Evolutionary conservation across 2,888 invertebrate species (phyloP).

Genomic region (Trachelus stipa): DNA sequence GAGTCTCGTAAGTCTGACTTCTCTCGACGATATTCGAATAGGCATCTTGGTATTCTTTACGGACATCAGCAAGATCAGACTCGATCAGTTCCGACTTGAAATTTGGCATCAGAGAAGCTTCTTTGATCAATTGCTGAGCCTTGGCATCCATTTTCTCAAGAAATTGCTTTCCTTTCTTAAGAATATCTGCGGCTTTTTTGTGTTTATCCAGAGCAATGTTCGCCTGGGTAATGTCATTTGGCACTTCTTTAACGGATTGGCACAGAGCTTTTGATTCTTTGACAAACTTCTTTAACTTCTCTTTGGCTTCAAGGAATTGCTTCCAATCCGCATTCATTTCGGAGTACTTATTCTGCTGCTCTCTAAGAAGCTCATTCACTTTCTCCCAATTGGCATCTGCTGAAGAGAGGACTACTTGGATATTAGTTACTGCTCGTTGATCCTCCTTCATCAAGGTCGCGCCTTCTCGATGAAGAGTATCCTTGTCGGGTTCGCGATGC

Average conservation of each 20-base stretch:
- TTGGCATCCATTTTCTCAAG: slow-evolving; percentile 84
- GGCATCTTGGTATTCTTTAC: slow-evolving; percentile 77
- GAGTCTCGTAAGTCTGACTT: slow-evolving; percentile 86
- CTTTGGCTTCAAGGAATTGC: slow-evolving; percentile 79
- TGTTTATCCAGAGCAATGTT: slow-evolving; percentile 79
- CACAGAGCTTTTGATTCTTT: slow-evolving; percentile 77
- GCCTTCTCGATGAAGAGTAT: slow-evolving; percentile 83
- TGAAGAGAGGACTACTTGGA: slow-evolving; percentile 82
- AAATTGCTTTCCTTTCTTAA: slow-evolving; percentile 80
- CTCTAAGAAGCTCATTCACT: slow-evolving; percentile 78
- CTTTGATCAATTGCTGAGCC: slow-evolving; percentile 77
- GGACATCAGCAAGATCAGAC: slow-evolving; percentile 73
- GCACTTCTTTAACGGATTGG: slow-evolving; percentile 74
- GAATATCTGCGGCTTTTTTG: slow-evolving; percentile 79
- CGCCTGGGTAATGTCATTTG: slow-evolving; percentile 80
- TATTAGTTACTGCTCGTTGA: slow-evolving; percentile 80
- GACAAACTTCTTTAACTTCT: slow-evolving; percentile 78
- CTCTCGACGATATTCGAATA: slow-evolving; percentile 79
- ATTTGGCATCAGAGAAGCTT: slow-evolving; percentile 76
- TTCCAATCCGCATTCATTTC: slow-evolving; percentile 80
- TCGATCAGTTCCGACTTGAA: slow-evolving; percentile 71
- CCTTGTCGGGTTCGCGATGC: slow-evolving; percentile 74
- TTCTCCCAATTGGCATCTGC: slow-evolving; percentile 87
- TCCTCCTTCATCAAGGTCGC: slow-evolving; percentile 84
- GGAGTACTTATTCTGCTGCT: slow-evolving; percentile 80